phyloP scores from a whole-genome alignment of 1,140 invertebrate species.

The Heliconius hewitsoni region DNA sequence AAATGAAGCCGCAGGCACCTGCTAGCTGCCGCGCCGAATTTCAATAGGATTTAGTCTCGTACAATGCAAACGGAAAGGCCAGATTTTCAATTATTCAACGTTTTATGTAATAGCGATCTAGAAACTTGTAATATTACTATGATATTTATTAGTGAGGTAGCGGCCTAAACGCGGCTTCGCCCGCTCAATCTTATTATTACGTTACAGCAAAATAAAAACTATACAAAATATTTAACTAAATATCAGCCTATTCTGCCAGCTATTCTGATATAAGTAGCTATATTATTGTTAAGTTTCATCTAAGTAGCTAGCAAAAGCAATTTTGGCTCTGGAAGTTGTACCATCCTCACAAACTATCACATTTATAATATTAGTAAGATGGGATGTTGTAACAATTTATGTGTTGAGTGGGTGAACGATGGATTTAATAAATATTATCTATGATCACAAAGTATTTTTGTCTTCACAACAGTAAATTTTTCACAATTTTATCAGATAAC shows the following conservation, averaged over 20 bases:
- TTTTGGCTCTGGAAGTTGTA: no score
- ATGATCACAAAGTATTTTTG: not conserved
- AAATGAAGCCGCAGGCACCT: conserved; percentile 2
- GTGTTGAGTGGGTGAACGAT: not conserved
- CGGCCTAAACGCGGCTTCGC: no score
- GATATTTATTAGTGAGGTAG: not conserved
- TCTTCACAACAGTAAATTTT: not conserved
- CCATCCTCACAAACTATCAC: no score
- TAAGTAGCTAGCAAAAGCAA: no score
- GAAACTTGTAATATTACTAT: conserved; percentile 1
- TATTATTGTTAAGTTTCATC: no score
- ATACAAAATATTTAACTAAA: no score
- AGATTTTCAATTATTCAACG: conserved; percentile 4
- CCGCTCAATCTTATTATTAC: no score
- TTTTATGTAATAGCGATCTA: not conserved
- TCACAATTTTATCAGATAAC: not conserved
- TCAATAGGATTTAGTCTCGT: not conserved
- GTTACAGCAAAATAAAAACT: no score
- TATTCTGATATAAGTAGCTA: no score
- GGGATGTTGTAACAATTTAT: not conserved
- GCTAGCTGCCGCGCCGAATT: conserved; percentile 5
- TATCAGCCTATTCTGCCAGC: no score
- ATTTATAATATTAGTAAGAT: no score
- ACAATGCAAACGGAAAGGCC: not conserved
- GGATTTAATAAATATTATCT: not conserved